Percentiles rank a stretch among this genome's conserved stretches.
Conservation (phyloP, 2,888 invertebrate genomes). For the Eupithecia pulchellata region DNA sequence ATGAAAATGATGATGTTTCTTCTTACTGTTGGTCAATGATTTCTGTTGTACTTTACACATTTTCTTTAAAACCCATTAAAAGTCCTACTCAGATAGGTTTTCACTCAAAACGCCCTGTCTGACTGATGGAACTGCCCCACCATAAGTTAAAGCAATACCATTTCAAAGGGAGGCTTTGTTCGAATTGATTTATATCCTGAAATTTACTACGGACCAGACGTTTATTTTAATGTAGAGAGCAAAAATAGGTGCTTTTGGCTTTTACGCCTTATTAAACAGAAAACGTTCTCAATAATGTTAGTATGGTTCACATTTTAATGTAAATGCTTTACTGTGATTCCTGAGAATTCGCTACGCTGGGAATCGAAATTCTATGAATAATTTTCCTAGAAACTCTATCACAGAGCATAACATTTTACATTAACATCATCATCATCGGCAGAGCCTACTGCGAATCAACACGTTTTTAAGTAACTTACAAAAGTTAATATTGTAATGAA, state of each 20-base stretch:
- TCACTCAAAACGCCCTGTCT: background rate
- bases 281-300: conserved; percentile 32
- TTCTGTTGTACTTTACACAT: background rate
- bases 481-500: background rate
- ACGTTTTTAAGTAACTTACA: background rate
- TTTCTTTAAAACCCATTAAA: conserved; percentile 5
- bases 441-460: background rate
- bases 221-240: conserved; percentile 40
- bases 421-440: background rate
- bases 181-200: conserved; percentile 51
- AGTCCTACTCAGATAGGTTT: background rate
- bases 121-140: conserved; percentile 2
- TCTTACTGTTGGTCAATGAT: background rate
- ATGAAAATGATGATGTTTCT: background rate
- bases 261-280: conserved; percentile 39
- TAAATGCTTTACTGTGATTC: conserved; percentile 6
- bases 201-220: conserved; percentile 37
- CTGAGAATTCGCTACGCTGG: conserved; percentile 2
- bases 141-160: conserved; percentile 35
- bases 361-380: background rate
- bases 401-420: background rate
- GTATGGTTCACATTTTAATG: conserved; percentile 15
- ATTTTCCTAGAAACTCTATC: background rate
- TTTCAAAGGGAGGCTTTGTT: conserved; percentile 43
- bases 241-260: conserved; percentile 39